Base-by-base conservation (phyloP, 2,888 invertebrate genomes). In the Isotomurus palustris region DNA sequence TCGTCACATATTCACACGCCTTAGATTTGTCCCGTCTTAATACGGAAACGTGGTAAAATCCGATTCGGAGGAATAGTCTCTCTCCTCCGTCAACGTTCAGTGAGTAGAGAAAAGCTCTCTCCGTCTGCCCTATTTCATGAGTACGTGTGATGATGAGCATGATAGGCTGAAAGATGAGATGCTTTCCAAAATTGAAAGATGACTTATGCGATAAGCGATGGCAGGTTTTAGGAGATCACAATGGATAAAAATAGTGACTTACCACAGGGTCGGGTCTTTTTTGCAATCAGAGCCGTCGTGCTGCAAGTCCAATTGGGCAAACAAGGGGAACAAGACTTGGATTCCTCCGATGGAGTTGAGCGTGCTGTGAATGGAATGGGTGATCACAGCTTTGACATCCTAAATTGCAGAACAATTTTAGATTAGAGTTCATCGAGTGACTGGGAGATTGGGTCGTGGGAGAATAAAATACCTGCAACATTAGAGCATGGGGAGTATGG, bases 371-470 rank as follows among this genome's bases (percentile, higher is more conserved):
- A 99, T 96, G 74, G 96, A 96, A 81, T 96, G 93, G 62, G 99
- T 99, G 75, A 96, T 90, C 73, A 99, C 94, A 72, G 99, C 96
- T 82, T 96, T 96, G 72, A 99, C 97, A 76, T 96, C 96, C 93
- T 95, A 80, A 29, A 80, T n/a, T 79, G 50, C 64, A n/a, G 51
- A 29, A 61, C 28, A 56, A 45, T 60, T 54, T 58, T 12, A 27
- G 17, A 35, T 19, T 17, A 5, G 38, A 17, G 5, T 38, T 38
- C 14, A 19, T 8, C 17, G 14, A 32, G 14, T 32, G 8, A 32
- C 14, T 32, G 32, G 8, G 32, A 32, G 32, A 32, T 10, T 14
- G 32, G 14, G 32, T 32, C 14, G 14, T 10, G 8, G 14, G 8
- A 32, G n/a, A 17, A 17, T 59, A 47, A 71, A 77, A 78, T 78